These are phyloP conservation scores for Papilio xuthus DNA, from an alignment of 1,140 invertebrate species.

Conservation along the genomic window DNA sequence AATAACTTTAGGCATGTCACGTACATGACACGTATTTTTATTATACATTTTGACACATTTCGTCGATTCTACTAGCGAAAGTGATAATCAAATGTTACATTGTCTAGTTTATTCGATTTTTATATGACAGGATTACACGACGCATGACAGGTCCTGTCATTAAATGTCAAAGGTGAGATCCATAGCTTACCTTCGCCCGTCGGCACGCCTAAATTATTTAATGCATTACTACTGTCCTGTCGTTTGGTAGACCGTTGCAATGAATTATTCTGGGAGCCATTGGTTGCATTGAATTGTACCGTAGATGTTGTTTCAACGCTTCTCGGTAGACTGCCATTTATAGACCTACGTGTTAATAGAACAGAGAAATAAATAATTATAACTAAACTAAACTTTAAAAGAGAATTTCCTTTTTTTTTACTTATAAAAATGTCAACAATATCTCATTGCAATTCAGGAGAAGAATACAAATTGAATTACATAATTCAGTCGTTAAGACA, in stretches of 20 bases:
- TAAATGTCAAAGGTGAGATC: neutral
- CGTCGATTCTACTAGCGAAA: too few species aligned
- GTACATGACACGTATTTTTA: too few species aligned
- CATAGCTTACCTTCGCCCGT: conserved; percentile 53
- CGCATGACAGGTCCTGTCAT: neutral
- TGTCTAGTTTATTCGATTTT: too few species aligned
- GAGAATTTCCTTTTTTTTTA: too few species aligned
- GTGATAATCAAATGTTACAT: too few species aligned
- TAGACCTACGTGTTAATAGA: conserved; percentile 52
- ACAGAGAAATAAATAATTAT: neutral
- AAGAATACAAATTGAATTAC: too few species aligned
- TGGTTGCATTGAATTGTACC: conserved; percentile 81
- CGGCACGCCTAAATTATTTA: conserved; percentile 73
- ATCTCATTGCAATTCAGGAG: too few species aligned
- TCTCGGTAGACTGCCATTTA: conserved; percentile 72
- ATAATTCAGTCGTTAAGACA: too few species aligned
- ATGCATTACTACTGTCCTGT: conserved; percentile 78
- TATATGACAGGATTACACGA: too few species aligned
- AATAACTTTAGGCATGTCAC: too few species aligned
- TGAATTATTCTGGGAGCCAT: conserved; percentile 82
- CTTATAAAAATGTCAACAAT: neutral
- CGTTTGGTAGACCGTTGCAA: conserved; percentile 81
- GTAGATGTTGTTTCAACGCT: conserved; percentile 72
- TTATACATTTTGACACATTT: too few species aligned
- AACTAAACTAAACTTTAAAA: too few species aligned